Conservation (phyloP, 2,888 invertebrate species). For the Cabera pusaria region DNA sequence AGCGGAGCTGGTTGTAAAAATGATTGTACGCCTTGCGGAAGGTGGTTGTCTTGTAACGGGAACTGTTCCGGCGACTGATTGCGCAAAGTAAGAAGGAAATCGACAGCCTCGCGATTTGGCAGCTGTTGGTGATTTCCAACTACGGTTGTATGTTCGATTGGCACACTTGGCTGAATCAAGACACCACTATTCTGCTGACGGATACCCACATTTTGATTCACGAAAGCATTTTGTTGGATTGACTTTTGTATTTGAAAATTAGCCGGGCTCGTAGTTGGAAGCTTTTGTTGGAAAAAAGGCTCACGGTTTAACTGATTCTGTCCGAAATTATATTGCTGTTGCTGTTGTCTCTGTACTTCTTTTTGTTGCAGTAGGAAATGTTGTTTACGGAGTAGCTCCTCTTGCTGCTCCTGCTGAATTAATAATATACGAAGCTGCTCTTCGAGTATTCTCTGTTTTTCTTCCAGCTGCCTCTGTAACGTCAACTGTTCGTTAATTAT, state of each 20-base stretch:
- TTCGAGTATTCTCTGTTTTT: slow-evolving; percentile 87
- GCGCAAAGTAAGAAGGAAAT: slow-evolving; percentile 75
- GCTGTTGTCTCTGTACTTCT: slow-evolving; percentile 50
- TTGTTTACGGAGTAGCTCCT: slow-evolving; percentile 86
- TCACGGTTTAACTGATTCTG: slow-evolving; percentile 48
- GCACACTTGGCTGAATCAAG: slow-evolving; percentile 78
- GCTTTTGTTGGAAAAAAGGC: slow-evolving; percentile 38
- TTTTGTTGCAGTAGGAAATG: slow-evolving; percentile 82
- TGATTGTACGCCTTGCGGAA: slow-evolving; percentile 69
- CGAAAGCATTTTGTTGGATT: slow-evolving; percentile 51
- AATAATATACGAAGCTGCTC: slow-evolving; percentile 87
- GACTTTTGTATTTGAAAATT: slow-evolving; percentile 62
- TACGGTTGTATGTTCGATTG: slow-evolving; percentile 54
- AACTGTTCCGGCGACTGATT: slow-evolving; percentile 72
- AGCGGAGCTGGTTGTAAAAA: slow-evolving; percentile 62
- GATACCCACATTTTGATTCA: slow-evolving; percentile 48
- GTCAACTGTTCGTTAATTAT: slow-evolving; percentile 64
- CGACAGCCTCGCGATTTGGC: slow-evolving; percentile 82
- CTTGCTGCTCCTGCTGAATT: slow-evolving; percentile 87
- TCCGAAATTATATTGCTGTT: slow-evolving; percentile 20
- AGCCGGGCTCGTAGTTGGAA: slow-evolving; percentile 54
- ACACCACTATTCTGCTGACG: slow-evolving; percentile 60
- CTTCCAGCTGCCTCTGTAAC: slow-evolving; percentile 81
- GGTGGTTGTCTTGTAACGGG: slow-evolving; percentile 74
- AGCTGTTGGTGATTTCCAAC: slow-evolving; percentile 80